Base-by-base conservation (phyloP, 1,140 invertebrate species). In the Apis laboriosa region DNA sequence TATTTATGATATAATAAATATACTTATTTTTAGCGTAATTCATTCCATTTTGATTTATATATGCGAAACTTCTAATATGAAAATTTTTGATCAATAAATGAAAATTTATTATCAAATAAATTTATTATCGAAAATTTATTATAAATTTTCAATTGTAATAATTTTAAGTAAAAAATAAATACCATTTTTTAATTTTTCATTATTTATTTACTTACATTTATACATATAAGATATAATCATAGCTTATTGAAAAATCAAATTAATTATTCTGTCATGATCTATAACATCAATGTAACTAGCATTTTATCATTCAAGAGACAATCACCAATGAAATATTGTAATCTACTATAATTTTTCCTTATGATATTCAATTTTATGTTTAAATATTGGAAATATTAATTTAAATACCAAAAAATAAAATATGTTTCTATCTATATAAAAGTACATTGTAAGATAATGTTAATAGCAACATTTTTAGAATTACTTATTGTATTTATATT, bases 141-240 rank as follows among this genome's bases (percentile, higher is more conserved):
- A 43, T 43, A 43, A 43, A 43, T 43, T 4, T 43, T 43, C 34
- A 43, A 43, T 43, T 43, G 2, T 43, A 43, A 43, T 43, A 43
- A 43, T 43, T 43, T 43, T 43, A 43, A 43, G 0, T 43, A 43
- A 43, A 43, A 43, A 56, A 56, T 56, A 56, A 13, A 56, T 68
- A 63, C n/a, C n/a, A 28, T 63, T 28, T 9, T 63, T 15, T 7
- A 63, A 24, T 63, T 49, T 76, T 24, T 17, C 11, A 64, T 51
- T 49, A 51, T 72, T 81, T 81, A 76, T 78, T 78, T 58, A 71
- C 12, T 72, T 71, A 79, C 60, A 79, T 43, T 60, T 51, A 80
- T 64, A 68, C 43, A 71, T 63, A 63, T 63, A 63, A 63, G 58
- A 55, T 83, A 28, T 51, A 78, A 28, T 83, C 28, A 49, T 68